Conservation (phyloP, 2,888 invertebrate genomes). For the Apeira syringaria region DNA sequence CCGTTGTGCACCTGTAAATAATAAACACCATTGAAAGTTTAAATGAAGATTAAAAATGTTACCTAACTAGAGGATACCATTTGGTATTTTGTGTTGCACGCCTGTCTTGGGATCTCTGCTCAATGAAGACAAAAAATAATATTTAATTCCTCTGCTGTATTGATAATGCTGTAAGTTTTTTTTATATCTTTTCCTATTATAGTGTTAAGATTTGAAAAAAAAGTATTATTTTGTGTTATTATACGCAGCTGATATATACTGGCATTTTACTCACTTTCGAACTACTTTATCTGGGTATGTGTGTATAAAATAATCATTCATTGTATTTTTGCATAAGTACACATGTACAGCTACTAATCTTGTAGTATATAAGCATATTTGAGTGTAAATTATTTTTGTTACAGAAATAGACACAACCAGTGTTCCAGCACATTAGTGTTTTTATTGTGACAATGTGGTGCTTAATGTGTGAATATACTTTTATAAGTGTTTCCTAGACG, state of each 20-base stretch:
- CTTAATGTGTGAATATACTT: constrained; percentile 58
- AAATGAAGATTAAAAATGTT: constrained; percentile 44
- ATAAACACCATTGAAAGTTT: constrained; percentile 43
- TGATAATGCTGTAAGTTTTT: constrained; percentile 78
- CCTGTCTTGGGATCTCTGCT: constrained; percentile 72
- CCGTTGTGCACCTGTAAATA: constrained; percentile 54
- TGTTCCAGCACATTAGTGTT: constrained; percentile 69
- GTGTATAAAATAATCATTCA: too few relatives aligned
- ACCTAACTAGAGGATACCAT: constrained; percentile 53
- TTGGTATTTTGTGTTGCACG: constrained; percentile 80
- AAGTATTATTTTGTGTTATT: too few relatives aligned
- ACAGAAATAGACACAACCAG: constrained; percentile 76
- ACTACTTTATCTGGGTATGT: too few relatives aligned
- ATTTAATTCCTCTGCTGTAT: constrained; percentile 72
- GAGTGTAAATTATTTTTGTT: too few relatives aligned
- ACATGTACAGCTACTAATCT: too few relatives aligned
- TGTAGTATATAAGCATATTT: too few relatives aligned
- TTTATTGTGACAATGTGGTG: constrained; percentile 71
- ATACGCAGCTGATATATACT: too few relatives aligned
- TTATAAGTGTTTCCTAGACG: constrained; percentile 46
- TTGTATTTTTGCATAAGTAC: too few relatives aligned
- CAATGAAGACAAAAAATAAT: constrained; percentile 77
- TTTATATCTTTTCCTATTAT: too few relatives aligned
- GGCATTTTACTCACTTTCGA: too few relatives aligned
- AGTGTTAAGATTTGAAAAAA: too few relatives aligned